Evolutionary conservation across 2,797 vertebrate genomes (phyloP).

Genomic region (Myotis pilosus): DNA sequence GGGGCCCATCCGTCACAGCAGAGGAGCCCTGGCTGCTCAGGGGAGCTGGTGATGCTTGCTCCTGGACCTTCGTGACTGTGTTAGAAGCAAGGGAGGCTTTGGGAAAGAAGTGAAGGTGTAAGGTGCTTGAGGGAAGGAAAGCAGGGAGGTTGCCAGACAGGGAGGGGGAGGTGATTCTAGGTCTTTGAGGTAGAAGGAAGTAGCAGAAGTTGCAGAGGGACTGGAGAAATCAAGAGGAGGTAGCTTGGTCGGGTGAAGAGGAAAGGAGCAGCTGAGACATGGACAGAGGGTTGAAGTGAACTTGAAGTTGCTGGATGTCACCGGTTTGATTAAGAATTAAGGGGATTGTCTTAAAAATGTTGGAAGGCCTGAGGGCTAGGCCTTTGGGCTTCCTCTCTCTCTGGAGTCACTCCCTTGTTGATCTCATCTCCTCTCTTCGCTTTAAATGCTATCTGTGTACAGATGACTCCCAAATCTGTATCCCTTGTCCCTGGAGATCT

Average conservation of each 20-base stretch:
- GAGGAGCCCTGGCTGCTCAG: too few species aligned
- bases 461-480: background rate
- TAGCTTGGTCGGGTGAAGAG: too few species aligned
- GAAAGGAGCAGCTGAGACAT: background rate
- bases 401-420: background rate
- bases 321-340: background rate
- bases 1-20: background rate
- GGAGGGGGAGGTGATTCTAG: background rate
- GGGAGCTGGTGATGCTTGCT: fast-evolving
- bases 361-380: background rate
- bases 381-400: background rate
- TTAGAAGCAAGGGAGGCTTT: background rate
- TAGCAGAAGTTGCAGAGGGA: background rate
- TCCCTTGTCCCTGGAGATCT: background rate
- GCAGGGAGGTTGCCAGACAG: background rate
- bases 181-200: background rate
- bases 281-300: background rate
- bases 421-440: background rate
- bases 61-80: fast-evolving
- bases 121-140: background rate
- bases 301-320: fast-evolving
- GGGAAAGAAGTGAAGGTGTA: background rate
- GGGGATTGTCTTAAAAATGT: background rate
- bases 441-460: background rate
- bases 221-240: background rate